Evolutionary conservation across 1,140 invertebrate species (phyloP), one percentile per base, ranked within the genome.

Genomic region (Chionoecetes opilio): DNA sequence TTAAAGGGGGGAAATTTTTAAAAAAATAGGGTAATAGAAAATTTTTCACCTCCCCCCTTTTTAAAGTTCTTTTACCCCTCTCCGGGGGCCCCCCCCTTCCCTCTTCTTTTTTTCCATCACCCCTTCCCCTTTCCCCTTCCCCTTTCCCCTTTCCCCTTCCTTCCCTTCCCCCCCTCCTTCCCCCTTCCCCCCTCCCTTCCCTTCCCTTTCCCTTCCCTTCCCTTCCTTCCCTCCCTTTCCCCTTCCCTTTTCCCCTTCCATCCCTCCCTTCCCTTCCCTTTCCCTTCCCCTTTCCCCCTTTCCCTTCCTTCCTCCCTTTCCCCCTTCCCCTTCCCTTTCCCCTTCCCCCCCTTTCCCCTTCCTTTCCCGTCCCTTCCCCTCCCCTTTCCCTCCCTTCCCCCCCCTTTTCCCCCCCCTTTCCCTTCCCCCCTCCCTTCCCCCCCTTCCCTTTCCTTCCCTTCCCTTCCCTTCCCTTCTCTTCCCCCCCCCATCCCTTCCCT

Each of bases 91-190:
- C 82, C 29, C 82, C 88, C 29, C 88, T n/a, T 37, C 46, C 34
- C 46, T n/a, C 37, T 17, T 17, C 46, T 46, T 38, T 31, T 46
- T n/a, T n/a, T 38, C 85, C 85, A 34, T 32, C 32, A 34, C 85
- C 85, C 21, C 37, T 32, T 38, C 85, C 32, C 34, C 37, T 17
- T 87, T 17, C 37, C n/a, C 37, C 37, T 35, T n/a, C 31, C 34
- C 85, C 85, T 87, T 9, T 32, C 21, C 37, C 85, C 85, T 87
- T 32, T 38, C 32, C 37, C n/a, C 85, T 87, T 87, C n/a, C 85
- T 32, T 35, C 37, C 85, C 8, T 31, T 87, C 29, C 85, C 37
- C 21, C 85, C 26, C 34, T 34, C 26, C 37, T 38, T 31, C 3
- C 31, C 85, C 34, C 1, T 32, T 31, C 6, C 9, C 6, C 85